Evolutionary conservation across 2,888 invertebrate species (phyloP).

Genomic region (Scaptomyza flava): DNA sequence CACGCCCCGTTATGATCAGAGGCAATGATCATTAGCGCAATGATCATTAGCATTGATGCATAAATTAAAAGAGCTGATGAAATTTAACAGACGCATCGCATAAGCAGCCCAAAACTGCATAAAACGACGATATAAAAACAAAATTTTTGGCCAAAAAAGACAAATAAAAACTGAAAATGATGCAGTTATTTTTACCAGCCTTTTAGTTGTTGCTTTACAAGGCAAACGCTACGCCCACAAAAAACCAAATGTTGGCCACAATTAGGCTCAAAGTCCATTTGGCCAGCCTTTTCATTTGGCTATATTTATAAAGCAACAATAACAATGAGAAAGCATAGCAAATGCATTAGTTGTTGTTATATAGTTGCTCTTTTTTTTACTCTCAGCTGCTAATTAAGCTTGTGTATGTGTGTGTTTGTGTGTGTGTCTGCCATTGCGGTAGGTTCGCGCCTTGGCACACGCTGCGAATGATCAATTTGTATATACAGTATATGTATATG

Average conservation of each 20-base stretch:
- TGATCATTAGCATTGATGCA: constrained; percentile 38
- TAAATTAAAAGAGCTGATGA: constrained; percentile 79
- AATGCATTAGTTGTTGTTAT: constrained; percentile 15
- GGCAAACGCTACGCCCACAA: constrained; percentile 60
- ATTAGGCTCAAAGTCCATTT: constrained; percentile 60
- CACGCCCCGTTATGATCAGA: constrained; percentile 44
- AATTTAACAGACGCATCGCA: constrained; percentile 65
- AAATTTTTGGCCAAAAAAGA: constrained; percentile 29
- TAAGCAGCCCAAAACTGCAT: constrained; percentile 47
- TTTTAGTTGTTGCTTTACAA: constrained; percentile 40
- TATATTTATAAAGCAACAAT: constrained; percentile 40
- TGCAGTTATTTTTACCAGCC: constrained; percentile 62
- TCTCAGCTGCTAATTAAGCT: constrained; percentile 25
- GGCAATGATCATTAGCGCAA: constrained; percentile 3
- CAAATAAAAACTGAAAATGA: constrained; percentile 43
- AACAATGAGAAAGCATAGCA: constrained; percentile 14
- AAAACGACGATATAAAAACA: constrained; percentile 8
- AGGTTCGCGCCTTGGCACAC: constrained; percentile 56
- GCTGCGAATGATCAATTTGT: constrained; percentile 58
- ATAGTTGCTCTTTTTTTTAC: neutral
- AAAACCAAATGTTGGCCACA: neutral
- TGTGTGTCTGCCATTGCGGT: constrained; percentile 56
- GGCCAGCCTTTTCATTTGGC: constrained; percentile 37
- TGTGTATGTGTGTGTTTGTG: neutral
- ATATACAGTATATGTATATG: no score